Base-by-base conservation (phyloP, 2,113 vertebrate genomes). In the Saguinus midas region DNA sequence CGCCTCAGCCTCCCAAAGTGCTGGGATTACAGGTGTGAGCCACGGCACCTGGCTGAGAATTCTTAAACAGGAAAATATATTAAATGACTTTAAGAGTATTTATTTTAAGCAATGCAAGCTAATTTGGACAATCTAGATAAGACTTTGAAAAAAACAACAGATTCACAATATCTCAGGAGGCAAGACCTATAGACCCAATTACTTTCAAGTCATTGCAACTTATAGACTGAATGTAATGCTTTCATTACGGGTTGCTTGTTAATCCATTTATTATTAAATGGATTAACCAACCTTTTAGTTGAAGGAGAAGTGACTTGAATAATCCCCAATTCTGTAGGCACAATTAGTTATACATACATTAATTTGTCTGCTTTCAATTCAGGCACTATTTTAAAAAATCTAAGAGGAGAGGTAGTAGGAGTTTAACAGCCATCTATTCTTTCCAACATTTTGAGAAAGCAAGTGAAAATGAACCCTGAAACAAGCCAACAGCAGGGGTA, bases 351-450 rank as follows among this genome's bases (percentile, higher is more conserved):
- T 43, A 68, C 66, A 89, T 57, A 48, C 45, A 92, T 78, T 73
- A 92, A 96, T 91, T 85, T 85, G 87, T 27, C 80, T 87, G 80
- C 91, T 93, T 95, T 96, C 90, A 86, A 82, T 87, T 73, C 84
- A 70, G 57, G 64, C 14, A 68, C 35, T 40, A 29, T 81, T 58
- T 40, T 40, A 37, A 85, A 32, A 96, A 87, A 27, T 61, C 90
- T 48, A 72, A 68, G 50, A 87, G 73, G 64, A 84, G 86, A 76
- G 45, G 32, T 35, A 4, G 81, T 35, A 55, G 92, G 82, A 89
- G 79, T 73, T 82, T 82, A 83, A 82, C 25, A 87, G 82, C 27
- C 87, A 50, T 79, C 43, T 79, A 75, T 83, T 94, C 89, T 95
- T 88, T 9, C 58, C 66, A 85, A 82, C 37, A 72, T 96, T 86